Evolutionary conservation across 2,888 invertebrate genomes (phyloP).

Genomic region (Ypsolopha scabrella): DNA sequence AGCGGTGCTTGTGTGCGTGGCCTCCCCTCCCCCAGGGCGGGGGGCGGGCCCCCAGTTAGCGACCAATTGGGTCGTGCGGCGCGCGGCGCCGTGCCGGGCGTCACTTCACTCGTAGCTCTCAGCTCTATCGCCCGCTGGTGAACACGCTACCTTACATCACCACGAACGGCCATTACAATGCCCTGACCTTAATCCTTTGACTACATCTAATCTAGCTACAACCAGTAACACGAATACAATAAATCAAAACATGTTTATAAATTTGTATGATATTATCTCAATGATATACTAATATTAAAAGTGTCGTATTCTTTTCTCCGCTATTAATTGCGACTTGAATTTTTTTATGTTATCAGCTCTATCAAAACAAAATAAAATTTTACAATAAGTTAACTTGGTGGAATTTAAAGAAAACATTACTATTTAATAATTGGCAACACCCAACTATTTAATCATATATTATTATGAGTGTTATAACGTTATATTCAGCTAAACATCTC

Average conservation of each 20-base stretch:
- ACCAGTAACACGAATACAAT: neutral
- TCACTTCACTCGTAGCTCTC: constrained; percentile 46
- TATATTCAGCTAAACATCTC: no score
- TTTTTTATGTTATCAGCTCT: no score
- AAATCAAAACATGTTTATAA: neutral
- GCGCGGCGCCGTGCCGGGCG: constrained; percentile 57
- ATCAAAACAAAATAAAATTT: no score
- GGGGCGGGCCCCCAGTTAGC: constrained; percentile 50
- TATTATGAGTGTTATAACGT: no score
- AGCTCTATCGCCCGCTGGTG: constrained; percentile 23
- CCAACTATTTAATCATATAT: no score
- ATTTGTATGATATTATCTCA: no score
- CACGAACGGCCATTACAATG: constrained; percentile 20
- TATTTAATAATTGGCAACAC: no score
- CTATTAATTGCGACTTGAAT: no score
- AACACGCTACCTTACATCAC: constrained; percentile 9
- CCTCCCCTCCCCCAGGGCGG: constrained; percentile 40
- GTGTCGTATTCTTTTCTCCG: no score
- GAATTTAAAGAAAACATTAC: no score
- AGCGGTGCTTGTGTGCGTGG: constrained; percentile 56
- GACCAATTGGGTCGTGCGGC: constrained; percentile 69
- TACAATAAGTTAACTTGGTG: no score
- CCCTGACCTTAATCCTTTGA: constrained; percentile 12
- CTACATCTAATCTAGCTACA: neutral
- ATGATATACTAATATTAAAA: no score